Evolutionary conservation across 2,113 vertebrate species (phyloP).

Genomic region (Pteronura brasiliensis): DNA sequence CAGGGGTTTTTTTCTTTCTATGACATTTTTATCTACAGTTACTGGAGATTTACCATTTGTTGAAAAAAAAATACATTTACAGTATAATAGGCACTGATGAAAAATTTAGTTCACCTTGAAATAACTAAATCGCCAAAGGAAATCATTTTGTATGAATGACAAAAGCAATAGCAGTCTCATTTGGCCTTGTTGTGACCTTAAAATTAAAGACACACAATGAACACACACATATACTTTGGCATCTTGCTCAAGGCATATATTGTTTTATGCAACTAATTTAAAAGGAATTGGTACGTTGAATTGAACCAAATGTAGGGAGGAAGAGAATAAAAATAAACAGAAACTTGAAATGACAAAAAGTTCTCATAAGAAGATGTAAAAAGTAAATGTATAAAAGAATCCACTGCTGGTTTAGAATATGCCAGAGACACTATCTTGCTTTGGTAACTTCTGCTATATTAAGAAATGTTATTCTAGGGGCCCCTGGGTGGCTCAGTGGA

Average conservation of each 20-base stretch:
- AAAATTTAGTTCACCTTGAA: constrained; percentile 55
- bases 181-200: constrained; percentile 39
- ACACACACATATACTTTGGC: background rate
- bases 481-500: too few species aligned
- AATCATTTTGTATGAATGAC: constrained; percentile 54
- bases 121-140: constrained; percentile 51
- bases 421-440: background rate
- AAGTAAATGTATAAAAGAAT: background rate
- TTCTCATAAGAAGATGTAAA: background rate
- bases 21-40: background rate
- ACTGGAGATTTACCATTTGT: background rate
- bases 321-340: constrained; percentile 23
- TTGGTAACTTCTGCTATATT: background rate
- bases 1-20: background rate
- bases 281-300: background rate
- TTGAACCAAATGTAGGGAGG: background rate
- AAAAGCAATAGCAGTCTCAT: constrained; percentile 41
- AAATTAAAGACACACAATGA: constrained; percentile 53
- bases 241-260: constrained; percentile 23
- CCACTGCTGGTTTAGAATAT: background rate
- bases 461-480: background rate
- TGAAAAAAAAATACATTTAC: constrained; percentile 26
- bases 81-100: constrained; percentile 33
- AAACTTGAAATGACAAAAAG: background rate
- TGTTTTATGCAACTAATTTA: constrained; percentile 41